A percentile compares a stretch with the other conserved stretches of the same genome.
phyloP scores from a whole-genome alignment of 2,113 vertebrate genomes.

The human (Homo sapiens) region DNA sequence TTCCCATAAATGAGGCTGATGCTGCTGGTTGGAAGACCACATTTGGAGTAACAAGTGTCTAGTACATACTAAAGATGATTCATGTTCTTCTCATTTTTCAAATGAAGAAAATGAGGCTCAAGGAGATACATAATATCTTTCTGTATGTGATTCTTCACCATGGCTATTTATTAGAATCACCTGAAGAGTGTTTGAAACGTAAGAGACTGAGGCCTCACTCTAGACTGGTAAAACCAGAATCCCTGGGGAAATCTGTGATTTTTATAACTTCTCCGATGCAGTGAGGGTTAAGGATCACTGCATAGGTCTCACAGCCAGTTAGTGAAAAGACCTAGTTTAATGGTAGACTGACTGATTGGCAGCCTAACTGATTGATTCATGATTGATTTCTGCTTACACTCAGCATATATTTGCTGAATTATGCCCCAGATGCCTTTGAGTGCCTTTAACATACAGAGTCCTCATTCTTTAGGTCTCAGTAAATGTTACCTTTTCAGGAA shows the following conservation, averaged over 20 bases:
- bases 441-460: background rate
- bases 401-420: background rate
- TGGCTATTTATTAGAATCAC: background rate
- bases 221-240: background rate
- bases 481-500: background rate
- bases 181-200: background rate
- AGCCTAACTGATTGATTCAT: background rate
- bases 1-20: background rate
- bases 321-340: background rate
- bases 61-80: background rate
- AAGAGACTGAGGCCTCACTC: fast-evolving
- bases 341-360: background rate
- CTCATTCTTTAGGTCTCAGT: background rate
- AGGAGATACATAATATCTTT: background rate
- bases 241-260: background rate
- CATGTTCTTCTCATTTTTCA: background rate
- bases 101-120: background rate
- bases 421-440: background rate
- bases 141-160: background rate
- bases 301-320: background rate
- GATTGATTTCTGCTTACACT: background rate
- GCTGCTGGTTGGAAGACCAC: too few relatives aligned
- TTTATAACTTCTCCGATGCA: background rate
- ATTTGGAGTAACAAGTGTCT: too few relatives aligned
- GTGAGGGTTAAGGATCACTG: background rate